Conservation (phyloP, 2,888 invertebrate species). For the Drosophila suboccidentalis region DNA sequence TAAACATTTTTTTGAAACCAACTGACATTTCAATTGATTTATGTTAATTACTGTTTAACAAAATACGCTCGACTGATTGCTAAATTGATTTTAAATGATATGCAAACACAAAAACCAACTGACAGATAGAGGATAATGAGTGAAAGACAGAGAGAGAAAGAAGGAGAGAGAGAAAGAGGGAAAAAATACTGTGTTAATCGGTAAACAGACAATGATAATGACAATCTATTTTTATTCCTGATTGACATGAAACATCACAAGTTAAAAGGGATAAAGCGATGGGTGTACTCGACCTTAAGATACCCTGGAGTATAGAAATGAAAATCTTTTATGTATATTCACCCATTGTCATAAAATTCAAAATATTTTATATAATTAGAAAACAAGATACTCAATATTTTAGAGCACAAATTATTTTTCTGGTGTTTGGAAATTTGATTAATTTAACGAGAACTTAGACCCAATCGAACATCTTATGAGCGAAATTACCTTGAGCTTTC, state of each 20-base stretch:
- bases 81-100: constrained; percentile 76
- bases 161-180: not conserved
- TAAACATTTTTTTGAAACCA: constrained; percentile 60
- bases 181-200: constrained; percentile 30
- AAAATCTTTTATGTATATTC: no score
- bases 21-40: constrained; percentile 70
- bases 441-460: not conserved
- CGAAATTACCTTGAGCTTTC: not conserved
- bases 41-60: constrained; percentile 77
- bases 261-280: constrained; percentile 12
- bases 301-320: not conserved
- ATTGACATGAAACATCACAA: constrained; percentile 55
- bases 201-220: constrained; percentile 57
- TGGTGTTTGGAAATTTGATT: no score
- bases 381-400: no score
- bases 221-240: constrained; percentile 53
- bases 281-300: not conserved
- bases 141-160: not conserved
- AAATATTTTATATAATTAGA: no score
- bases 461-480: not conserved
- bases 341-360: no score
- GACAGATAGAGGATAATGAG: not conserved
- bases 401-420: no score
- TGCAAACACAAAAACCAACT: constrained; percentile 51
- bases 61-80: constrained; percentile 67